A percentile compares a stretch with the other conserved stretches of the same genome.
Evolutionary conservation across 2,797 vertebrate species (phyloP).

Genomic region (Sebastes elongatus): DNA sequence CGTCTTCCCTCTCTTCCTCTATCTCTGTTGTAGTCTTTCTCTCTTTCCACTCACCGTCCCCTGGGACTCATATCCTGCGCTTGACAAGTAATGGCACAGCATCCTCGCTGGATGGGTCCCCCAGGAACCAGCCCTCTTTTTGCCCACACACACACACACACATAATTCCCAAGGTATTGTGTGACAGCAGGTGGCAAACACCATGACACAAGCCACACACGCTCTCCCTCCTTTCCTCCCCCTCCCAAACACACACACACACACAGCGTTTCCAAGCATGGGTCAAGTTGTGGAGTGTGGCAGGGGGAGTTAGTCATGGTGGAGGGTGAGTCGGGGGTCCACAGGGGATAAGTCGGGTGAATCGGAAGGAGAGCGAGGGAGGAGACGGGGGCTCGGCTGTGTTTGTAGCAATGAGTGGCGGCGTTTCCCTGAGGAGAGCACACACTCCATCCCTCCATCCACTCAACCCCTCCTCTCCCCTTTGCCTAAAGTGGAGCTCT

Average conservation of each 20-base stretch:
- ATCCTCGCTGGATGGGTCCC: slow-evolving; percentile 71
- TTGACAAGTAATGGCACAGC: slow-evolving; percentile 83
- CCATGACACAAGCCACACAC: slow-evolving; percentile 66
- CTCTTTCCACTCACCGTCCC: slow-evolving; percentile 63
- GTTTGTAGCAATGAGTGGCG: slow-evolving; percentile 65
- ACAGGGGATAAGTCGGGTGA: slow-evolving; percentile 53
- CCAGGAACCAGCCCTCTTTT: slow-evolving; percentile 52
- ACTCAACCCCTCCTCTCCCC: slow-evolving; percentile 66
- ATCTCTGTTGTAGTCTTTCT: slow-evolving; percentile 41
- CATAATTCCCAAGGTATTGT: slow-evolving; percentile 78
- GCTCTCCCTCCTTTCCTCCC: slow-evolving; percentile 9
- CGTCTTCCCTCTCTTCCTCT: slow-evolving; percentile 56
- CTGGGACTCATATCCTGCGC: slow-evolving; percentile 73
- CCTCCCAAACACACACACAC: background rate
- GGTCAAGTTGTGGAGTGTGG: slow-evolving; percentile 71
- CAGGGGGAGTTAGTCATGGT: slow-evolving; percentile 37
- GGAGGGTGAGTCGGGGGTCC: slow-evolving; percentile 39
- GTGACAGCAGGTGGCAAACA: slow-evolving; percentile 85
- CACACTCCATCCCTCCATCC: slow-evolving; percentile 48
- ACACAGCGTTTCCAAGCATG: slow-evolving; percentile 29
- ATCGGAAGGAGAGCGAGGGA: slow-evolving; percentile 39
- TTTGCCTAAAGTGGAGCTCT: slow-evolving; percentile 79
- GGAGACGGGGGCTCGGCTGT: slow-evolving; percentile 49
- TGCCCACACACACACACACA: slow-evolving; percentile 43
- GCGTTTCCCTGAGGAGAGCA: slow-evolving; percentile 59